Base-by-base conservation (phyloP, 1,140 invertebrate genomes). In the Paralvinella palmiformis region DNA sequence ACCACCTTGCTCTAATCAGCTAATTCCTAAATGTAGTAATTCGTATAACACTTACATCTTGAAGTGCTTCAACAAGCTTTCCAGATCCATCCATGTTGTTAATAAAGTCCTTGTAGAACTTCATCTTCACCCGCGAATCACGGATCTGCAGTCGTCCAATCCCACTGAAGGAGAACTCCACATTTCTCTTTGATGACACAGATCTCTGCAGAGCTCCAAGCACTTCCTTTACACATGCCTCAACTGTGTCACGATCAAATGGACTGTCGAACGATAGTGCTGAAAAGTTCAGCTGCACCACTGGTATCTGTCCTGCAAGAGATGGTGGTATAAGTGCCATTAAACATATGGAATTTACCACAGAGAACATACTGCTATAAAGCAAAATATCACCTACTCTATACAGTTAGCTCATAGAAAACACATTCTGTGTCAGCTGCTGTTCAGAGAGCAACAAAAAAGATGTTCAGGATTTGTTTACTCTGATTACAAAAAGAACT, bases 101-200 rank as follows among this genome's bases (percentile, higher is more conserved):
- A 13, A 81, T 72, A 64, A 80, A 81, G 41, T 79, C 76, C 66
- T 81, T 81, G 63, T 74, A 80, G 64, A 81, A 81, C 66, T 73
- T 79, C 77, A 80, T 80, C 69, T 81, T 81, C 10, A 79, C 75
- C 61, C 70, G 72, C 13, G 58, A 62, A 33, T 79, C 73, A 59
- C 76, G 68, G 22, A 81, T 75, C n/a, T 69, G 66, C 20, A 81
- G 69, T 33, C 74, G 69, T 6, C 79, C 79, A 66, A 81, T 76
- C 3, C 77, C 74, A 55, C 48, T 65, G 64, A 81, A 81, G 20
- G 69, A 67, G 15, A 81, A 72, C 62, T 81, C 79, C 44, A 79
- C 72, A 72, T 79, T 78, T 64, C 70, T 68, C 35, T 67, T 75
- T 10, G 68, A 36, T 24, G 71, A 71, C 6, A 81, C 62, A 22